These are phyloP conservation scores for Octopus bimaculoides DNA, from an alignment of 1,140 invertebrate genomes.

Conservation along the genomic window DNA sequence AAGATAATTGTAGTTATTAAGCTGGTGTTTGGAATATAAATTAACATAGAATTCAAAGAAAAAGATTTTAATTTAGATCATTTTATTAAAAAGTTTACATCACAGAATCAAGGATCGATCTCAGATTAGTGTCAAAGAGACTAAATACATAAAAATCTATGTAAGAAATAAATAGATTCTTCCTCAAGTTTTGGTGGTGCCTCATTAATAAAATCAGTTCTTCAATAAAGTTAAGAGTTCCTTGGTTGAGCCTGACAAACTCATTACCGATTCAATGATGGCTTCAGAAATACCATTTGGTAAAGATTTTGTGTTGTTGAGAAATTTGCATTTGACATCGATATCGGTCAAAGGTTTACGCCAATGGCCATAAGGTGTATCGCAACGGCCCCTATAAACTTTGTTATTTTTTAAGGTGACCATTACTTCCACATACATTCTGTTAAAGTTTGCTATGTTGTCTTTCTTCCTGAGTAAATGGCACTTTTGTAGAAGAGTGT, in stretches of 20 bases:
- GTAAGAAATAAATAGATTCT: too few relatives aligned
- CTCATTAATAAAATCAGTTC: not conserved
- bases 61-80: too few relatives aligned
- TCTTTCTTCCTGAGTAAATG: constrained; percentile 28
- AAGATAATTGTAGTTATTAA: too few relatives aligned
- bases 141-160: too few relatives aligned
- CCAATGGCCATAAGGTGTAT: constrained; percentile 47
- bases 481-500: constrained; percentile 32
- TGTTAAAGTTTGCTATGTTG: constrained; percentile 38
- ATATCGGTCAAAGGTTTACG: constrained; percentile 36
- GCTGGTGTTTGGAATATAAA: too few relatives aligned
- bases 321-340: constrained; percentile 38
- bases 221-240: not conserved
- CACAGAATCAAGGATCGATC: too few relatives aligned
- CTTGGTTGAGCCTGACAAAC: not conserved
- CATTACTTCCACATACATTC: constrained; percentile 43
- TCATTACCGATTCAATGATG: constrained; percentile 26
- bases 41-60: too few relatives aligned
- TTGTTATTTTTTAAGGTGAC: constrained; percentile 27
- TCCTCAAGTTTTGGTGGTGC: too few relatives aligned
- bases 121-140: too few relatives aligned
- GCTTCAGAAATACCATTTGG: constrained; percentile 13
- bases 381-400: constrained; percentile 26
- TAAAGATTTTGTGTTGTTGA: constrained; percentile 28
- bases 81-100: too few relatives aligned